Percentiles rank a stretch among this genome's conserved stretches.
Conservation (phyloP, 2,888 invertebrate species). For the Eristalis intricaria region DNA sequence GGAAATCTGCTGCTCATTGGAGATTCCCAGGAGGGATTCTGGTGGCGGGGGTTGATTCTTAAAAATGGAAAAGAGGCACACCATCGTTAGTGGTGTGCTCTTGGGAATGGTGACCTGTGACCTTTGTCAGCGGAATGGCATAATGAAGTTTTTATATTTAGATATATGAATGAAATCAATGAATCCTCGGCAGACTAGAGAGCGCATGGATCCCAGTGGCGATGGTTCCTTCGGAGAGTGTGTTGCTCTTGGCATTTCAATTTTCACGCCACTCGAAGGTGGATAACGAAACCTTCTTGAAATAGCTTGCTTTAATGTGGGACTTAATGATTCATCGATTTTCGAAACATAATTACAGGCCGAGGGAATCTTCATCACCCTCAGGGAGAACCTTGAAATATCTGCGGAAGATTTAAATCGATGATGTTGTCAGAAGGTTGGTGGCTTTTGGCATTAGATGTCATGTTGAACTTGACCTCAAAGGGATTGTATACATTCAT, state of each 20-base stretch:
- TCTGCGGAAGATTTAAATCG: too few relatives aligned
- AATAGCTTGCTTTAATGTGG: too few relatives aligned
- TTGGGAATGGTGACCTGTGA: neutral
- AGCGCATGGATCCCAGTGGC: neutral
- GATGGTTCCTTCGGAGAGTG: neutral
- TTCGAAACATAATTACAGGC: too few relatives aligned
- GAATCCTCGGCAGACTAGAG: neutral
- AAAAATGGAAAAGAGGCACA: neutral
- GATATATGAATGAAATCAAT: neutral
- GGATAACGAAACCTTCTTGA: too few relatives aligned
- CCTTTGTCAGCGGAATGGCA: neutral
- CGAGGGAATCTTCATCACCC: too few relatives aligned
- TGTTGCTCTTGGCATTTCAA: neutral
- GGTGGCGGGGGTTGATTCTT: neutral
- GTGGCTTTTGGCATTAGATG: too few relatives aligned
- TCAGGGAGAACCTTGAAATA: too few relatives aligned
- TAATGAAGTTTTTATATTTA: neutral
- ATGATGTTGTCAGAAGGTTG: too few relatives aligned
- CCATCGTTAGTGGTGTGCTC: neutral
- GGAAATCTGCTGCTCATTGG: constrained; percentile 56
- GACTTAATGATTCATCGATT: too few relatives aligned
- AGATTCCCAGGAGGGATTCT: neutral
- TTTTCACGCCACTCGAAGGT: neutral
- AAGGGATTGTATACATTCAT: too few relatives aligned
- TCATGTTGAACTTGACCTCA: too few relatives aligned